Evolutionary conservation across 1,140 invertebrate species (phyloP), one percentile per base, ranked within the genome.

Genomic region (Tyrophagus putrescentiae): DNA sequence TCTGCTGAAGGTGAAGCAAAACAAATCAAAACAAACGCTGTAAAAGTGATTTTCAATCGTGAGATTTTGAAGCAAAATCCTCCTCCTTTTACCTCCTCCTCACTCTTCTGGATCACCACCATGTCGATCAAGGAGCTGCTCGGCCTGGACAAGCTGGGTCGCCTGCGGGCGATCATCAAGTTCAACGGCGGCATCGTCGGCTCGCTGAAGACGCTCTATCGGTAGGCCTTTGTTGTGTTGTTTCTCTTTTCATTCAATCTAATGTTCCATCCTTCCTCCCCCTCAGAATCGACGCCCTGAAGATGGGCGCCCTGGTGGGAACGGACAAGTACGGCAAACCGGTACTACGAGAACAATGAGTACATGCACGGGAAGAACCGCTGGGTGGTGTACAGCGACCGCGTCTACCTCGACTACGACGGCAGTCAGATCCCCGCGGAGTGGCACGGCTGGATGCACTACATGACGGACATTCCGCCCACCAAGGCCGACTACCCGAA

Each of bases 301-400:
- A 93, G 76, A 76, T 78, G 41, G 93, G 93, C 25, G 81, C 72
- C 0, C 70, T 90, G 0, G 79, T 97, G n/a, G 95, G 95, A n/a
- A 79, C 79, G 61, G 95, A 98, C 72, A 84, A 89, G 70, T 92
- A 82, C 72, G 94, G 95, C 32, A 98, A n/a, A 98, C 73, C 91
- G 85, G 71, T 98, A 98, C 72, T 98, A 79, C 72, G 84, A 97
- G 77, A 95, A 96, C 70, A 82, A 85, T 28, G 74, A 77, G 41
- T 90, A 86, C 70, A 94, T 96, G 73, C 83, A 85, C 70, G 82
- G 89, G 48, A 78, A 88, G 57, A 97, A 93, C 75, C 78, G 95
- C 65, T 98, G 94, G 93, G 81, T 98, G 4, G 82, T 86, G 65
- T 98, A 90, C 70, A 74, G 80, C 9, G 80, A 84, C 13, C 78